phyloP scores from a whole-genome alignment of 2,113 vertebrate genomes.

The Pandion haliaetus region DNA sequence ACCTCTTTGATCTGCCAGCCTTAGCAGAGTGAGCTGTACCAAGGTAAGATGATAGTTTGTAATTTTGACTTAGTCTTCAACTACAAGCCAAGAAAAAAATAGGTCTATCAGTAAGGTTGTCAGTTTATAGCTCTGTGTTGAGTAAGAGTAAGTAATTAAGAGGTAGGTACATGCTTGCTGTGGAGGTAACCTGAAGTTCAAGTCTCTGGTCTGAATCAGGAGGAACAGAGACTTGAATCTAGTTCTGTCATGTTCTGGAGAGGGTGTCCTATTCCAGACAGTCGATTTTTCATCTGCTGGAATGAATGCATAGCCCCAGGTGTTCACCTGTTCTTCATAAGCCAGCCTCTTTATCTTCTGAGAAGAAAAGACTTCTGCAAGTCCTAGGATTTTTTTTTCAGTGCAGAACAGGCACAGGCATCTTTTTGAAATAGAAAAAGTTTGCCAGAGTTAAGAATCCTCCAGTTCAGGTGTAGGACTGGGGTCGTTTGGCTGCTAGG shows the following conservation, averaged over 20 bases:
- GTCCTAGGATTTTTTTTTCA: background rate
- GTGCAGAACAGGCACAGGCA: background rate
- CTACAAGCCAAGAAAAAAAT: background rate
- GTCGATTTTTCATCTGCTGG: background rate
- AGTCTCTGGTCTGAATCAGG: background rate
- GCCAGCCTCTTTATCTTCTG: background rate
- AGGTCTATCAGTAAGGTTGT: background rate
- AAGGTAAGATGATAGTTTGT: background rate
- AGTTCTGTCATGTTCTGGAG: slow-evolving; percentile 10
- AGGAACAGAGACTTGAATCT: background rate
- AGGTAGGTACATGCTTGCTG: background rate
- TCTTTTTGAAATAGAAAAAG: background rate
- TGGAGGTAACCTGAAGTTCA: slow-evolving; percentile 38
- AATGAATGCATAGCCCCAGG: slow-evolving; percentile 21
- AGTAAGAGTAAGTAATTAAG: background rate
- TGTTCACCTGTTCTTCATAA: background rate
- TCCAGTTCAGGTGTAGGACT: background rate
- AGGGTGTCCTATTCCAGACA: background rate
- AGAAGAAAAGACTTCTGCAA: background rate
- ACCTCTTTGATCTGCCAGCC: background rate
- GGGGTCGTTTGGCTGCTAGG: background rate
- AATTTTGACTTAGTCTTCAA: background rate
- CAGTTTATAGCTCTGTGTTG: background rate
- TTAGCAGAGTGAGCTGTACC: background rate
- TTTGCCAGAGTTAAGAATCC: background rate